These are phyloP conservation scores for Chauna torquata DNA, from an alignment of 2,113 vertebrate genomes.

Conservation along the genomic window DNA sequence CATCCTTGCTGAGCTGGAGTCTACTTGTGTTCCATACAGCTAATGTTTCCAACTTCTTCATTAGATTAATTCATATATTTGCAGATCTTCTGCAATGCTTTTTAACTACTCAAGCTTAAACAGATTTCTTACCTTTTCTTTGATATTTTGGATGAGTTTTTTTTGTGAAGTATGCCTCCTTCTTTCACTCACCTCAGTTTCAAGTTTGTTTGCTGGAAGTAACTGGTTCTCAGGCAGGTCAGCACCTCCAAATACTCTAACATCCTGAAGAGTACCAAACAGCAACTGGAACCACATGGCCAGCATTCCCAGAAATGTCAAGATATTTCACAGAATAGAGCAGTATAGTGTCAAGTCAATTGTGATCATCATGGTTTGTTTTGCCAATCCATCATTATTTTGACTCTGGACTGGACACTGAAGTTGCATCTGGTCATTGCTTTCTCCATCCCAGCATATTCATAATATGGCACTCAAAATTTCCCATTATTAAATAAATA, in stretches of 20 bases:
- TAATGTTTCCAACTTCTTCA: neutral
- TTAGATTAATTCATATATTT: neutral
- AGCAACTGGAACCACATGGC: neutral
- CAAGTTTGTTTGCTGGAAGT: neutral
- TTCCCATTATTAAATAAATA: neutral
- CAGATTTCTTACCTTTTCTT: neutral
- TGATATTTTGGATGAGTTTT: neutral
- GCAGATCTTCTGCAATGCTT: neutral
- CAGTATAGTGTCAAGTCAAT: neutral
- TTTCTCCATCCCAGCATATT: neutral
- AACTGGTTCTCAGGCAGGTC: neutral
- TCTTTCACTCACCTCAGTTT: neutral
- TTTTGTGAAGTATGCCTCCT: neutral
- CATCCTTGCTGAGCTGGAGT: neutral
- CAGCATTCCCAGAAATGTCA: neutral
- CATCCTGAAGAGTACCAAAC: neutral
- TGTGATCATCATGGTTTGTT: neutral
- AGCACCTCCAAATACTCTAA: neutral
- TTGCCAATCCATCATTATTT: neutral
- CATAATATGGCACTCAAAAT: neutral
- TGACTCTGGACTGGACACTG: neutral
- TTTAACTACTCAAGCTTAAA: neutral
- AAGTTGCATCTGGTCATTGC: neutral
- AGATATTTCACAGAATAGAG: neutral
- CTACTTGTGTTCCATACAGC: neutral